A percentile compares a stretch with the other conserved stretches of the same genome.
These are phyloP conservation scores for Odontothrips loti DNA, from an alignment of 2,888 invertebrate genomes.

Conservation along the genomic window DNA sequence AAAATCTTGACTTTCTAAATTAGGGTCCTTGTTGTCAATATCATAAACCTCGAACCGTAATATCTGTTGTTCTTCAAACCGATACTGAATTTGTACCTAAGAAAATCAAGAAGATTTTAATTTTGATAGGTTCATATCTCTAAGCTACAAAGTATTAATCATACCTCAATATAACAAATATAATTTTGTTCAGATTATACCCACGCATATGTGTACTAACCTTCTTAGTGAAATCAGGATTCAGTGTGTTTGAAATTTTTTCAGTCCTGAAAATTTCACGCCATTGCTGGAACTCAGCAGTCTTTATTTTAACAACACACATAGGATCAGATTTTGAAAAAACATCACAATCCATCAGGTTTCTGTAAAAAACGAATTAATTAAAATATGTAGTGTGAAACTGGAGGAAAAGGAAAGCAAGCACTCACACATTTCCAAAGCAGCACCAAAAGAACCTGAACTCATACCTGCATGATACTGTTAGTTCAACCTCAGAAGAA, in stretches of 20 bases:
- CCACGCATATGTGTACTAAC: constrained; percentile 33
- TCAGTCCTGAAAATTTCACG: constrained; percentile 49
- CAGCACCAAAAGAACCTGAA: constrained; percentile 28
- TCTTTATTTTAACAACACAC: constrained; percentile 48
- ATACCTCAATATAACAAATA: too few relatives aligned
- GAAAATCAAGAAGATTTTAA: constrained; percentile 12
- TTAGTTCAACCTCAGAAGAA: constrained; percentile 45
- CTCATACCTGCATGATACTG: constrained; percentile 45
- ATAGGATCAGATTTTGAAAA: constrained; percentile 56
- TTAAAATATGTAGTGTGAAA: not conserved
- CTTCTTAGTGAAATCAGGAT: constrained; percentile 54
- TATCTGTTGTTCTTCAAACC: constrained; percentile 56
- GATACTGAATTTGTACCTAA: constrained; percentile 51
- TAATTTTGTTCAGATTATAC: too few relatives aligned
- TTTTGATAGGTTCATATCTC: not conserved
- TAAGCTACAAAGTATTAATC: not conserved
- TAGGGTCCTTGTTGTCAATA: constrained; percentile 44
- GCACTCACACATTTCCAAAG: not conserved
- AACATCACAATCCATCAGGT: constrained; percentile 50
- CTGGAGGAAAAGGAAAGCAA: not conserved
- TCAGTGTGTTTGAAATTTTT: constrained; percentile 48
- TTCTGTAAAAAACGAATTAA: constrained; percentile 42
- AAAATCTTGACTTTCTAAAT: constrained; percentile 47
- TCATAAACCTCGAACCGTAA: constrained; percentile 52
- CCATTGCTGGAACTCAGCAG: constrained; percentile 45